A percentile compares a stretch with the other conserved stretches of the same genome.
These are phyloP conservation scores for Choristoneura fumiferana DNA, from an alignment of 1,140 invertebrate genomes.

Conservation along the genomic window DNA sequence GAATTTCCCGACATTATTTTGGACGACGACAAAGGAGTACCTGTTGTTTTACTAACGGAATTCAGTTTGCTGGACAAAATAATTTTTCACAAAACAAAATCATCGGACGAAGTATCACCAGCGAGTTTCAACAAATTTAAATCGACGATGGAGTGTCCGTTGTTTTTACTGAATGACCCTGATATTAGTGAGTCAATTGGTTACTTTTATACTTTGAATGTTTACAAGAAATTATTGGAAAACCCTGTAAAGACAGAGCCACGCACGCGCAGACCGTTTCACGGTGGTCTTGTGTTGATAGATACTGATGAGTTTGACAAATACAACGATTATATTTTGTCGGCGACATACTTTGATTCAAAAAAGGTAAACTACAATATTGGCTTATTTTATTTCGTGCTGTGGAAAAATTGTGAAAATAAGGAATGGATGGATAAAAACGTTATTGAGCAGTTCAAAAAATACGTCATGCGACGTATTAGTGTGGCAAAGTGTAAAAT, in stretches of 20 bases:
- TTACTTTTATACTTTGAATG: constrained; percentile 43
- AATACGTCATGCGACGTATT: constrained; percentile 36
- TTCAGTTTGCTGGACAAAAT: constrained; percentile 37
- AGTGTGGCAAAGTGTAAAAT: constrained; percentile 33
- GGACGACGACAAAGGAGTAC: constrained; percentile 37
- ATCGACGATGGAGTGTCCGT: constrained; percentile 37
- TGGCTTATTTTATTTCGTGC: constrained; percentile 38
- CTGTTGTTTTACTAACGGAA: constrained; percentile 33
- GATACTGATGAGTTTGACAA: constrained; percentile 35
- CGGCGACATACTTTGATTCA: constrained; percentile 37
- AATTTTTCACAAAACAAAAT: constrained; percentile 31
- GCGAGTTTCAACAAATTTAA: constrained; percentile 42
- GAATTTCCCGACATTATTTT: constrained; percentile 41
- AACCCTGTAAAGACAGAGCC: constrained; percentile 29
- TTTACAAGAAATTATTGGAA: constrained; percentile 37
- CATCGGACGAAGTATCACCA: constrained; percentile 7
- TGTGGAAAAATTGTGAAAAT: constrained; percentile 43
- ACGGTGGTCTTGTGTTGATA: constrained; percentile 34
- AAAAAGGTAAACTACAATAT: constrained; percentile 38
- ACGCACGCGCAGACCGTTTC: constrained; percentile 30
- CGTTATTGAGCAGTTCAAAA: constrained; percentile 37
- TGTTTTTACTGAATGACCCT: constrained; percentile 34
- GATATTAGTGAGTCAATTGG: constrained; percentile 36
- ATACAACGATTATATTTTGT: constrained; percentile 41
- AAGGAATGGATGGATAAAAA: constrained; percentile 49